A percentile compares a stretch with the other conserved stretches of the same genome.
Evolutionary conservation across 2,888 invertebrate species (phyloP).

Genomic region (Erebia aethiops): DNA sequence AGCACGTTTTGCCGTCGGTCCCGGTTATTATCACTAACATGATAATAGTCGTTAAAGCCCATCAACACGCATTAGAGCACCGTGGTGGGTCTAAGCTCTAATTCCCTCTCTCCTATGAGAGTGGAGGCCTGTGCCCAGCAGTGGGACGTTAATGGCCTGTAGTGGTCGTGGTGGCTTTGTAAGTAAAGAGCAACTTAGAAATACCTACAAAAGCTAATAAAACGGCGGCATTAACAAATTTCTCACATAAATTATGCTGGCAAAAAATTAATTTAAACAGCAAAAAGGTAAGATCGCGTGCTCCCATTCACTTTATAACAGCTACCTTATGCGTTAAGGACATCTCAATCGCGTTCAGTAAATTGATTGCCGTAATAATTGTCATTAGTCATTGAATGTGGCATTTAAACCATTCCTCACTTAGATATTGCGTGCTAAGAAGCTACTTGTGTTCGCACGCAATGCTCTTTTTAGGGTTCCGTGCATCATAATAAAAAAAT

Average conservation of each 20-base stretch:
- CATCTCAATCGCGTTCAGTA: slow-evolving; percentile 75
- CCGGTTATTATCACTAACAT: no score
- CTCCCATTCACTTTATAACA: slow-evolving; percentile 62
- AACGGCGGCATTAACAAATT: slow-evolving; percentile 16
- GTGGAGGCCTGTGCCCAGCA: no score
- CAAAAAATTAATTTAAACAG: slow-evolving; percentile 43
- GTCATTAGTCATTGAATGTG: slow-evolving; percentile 74
- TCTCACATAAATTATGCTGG: slow-evolving; percentile 43
- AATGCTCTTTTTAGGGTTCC: slow-evolving; percentile 44
- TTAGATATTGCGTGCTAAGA: slow-evolving; percentile 62
- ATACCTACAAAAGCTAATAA: background rate
- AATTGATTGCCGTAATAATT: slow-evolving; percentile 78
- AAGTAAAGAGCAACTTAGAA: background rate
- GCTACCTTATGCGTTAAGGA: slow-evolving; percentile 67
- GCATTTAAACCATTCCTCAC: slow-evolving; percentile 68
- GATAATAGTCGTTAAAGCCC: no score
- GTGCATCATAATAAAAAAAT: background rate
- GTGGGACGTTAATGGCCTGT: no score
- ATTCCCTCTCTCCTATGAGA: no score
- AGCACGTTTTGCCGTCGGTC: no score
- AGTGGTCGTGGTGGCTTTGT: no score
- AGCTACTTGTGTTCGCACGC: slow-evolving; percentile 76
- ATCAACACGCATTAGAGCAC: no score
- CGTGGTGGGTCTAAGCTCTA: no score
- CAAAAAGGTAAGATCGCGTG: slow-evolving; percentile 62